A percentile compares a stretch with the other conserved stretches of the same genome.
These are phyloP conservation scores for Cervus canadensis DNA, from an alignment of 2,113 vertebrate species.

Conservation along the genomic window DNA sequence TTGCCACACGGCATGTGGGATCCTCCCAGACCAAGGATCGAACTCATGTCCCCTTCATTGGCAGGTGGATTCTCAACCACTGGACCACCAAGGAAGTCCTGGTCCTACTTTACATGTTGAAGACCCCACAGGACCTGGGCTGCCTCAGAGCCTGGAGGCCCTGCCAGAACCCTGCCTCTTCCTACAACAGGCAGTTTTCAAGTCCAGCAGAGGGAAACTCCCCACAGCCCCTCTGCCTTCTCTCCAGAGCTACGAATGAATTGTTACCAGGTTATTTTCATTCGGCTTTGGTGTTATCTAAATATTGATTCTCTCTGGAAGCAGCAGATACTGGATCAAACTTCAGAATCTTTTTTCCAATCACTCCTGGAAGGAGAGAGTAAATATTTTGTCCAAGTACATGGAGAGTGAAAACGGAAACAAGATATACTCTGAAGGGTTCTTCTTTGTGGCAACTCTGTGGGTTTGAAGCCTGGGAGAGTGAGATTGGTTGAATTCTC, in stretches of 20 bases:
- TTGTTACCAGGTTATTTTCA: fast-evolving
- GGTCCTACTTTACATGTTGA: background rate
- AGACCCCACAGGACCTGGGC: background rate
- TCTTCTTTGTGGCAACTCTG: background rate
- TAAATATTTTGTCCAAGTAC: constrained; percentile 8
- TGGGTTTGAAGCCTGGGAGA: background rate
- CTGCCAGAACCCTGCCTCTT: background rate
- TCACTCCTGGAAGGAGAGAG: background rate
- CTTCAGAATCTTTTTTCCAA: background rate
- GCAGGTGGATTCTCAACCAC: background rate
- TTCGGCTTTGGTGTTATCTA: constrained; percentile 22
- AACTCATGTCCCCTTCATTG: background rate
- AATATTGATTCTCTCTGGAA: constrained; percentile 55
- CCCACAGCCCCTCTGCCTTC: background rate
- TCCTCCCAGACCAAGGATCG: background rate
- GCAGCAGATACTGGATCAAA: constrained; percentile 28
- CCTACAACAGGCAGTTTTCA: fast-evolving
- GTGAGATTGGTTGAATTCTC: background rate
- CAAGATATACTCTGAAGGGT: fast-evolving
- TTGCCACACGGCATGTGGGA: background rate
- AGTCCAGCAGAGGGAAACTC: background rate
- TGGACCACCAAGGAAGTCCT: background rate
- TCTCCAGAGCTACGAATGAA: background rate
- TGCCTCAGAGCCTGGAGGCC: too few relatives aligned
- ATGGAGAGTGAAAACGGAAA: background rate